Conservation (phyloP, 2,113 vertebrate species). For the Pleuronectes platessa region DNA sequence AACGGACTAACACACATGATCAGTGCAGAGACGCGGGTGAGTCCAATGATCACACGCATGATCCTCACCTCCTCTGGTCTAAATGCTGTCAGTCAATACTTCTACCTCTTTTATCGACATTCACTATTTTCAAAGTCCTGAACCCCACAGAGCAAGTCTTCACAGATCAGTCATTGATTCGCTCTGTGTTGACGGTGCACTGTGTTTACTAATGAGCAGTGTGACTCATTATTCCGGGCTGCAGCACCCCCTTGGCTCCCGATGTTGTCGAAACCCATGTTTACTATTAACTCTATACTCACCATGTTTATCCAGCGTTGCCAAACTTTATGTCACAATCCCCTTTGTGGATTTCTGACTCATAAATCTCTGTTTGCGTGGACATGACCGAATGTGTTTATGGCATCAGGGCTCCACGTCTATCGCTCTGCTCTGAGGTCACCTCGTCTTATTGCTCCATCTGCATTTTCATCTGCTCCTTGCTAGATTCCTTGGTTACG, state of each 20-base stretch:
- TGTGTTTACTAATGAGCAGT: conserved; percentile 54
- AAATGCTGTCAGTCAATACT: too few relatives aligned
- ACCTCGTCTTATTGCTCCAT: neutral
- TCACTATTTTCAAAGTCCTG: neutral
- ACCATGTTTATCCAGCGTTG: too few relatives aligned
- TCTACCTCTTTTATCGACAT: too few relatives aligned
- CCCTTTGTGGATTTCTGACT: neutral
- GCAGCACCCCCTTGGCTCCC: conserved; percentile 8
- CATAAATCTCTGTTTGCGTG: neutral
- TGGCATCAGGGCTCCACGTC: neutral
- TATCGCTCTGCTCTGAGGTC: too few relatives aligned
- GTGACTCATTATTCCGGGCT: conserved; percentile 55
- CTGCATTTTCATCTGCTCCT: conserved; percentile 42
- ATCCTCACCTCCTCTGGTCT: too few relatives aligned
- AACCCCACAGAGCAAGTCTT: conserved; percentile 3
- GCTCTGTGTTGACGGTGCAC: conserved; percentile 18
- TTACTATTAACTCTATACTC: neutral
- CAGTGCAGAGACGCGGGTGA: conserved; percentile 77
- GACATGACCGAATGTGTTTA: neutral
- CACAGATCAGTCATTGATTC: conserved; percentile 59
- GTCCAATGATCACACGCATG: neutral
- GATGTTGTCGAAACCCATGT: neutral
- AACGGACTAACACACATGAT: conserved; percentile 74
- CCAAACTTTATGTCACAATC: neutral
- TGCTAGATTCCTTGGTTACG: conserved; percentile 25